Conservation (phyloP, 2,888 invertebrate genomes). For the Agriopis marginaria region DNA sequence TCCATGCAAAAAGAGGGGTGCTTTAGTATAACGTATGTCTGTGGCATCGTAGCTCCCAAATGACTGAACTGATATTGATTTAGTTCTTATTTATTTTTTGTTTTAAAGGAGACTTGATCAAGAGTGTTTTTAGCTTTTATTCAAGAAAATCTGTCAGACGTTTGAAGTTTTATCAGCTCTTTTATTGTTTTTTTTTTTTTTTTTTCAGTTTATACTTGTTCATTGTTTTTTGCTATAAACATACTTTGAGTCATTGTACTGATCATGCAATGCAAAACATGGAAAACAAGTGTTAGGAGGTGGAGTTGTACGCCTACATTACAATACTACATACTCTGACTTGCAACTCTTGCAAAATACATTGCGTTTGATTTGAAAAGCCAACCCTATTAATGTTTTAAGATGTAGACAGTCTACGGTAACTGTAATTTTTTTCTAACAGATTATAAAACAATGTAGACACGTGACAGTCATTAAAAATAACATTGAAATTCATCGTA, state of each 20-base stretch:
- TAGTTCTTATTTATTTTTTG: too few species aligned
- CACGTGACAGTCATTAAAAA: not conserved
- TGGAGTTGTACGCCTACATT: slow-evolving; percentile 38
- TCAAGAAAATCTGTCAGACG: too few species aligned
- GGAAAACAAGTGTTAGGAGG: slow-evolving; percentile 45
- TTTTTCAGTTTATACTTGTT: too few species aligned
- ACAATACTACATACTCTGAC: slow-evolving; percentile 21
- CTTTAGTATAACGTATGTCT: too few species aligned
- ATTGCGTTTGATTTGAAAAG: slow-evolving; percentile 20
- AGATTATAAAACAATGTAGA: slow-evolving; percentile 9
- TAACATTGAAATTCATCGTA: not conserved
- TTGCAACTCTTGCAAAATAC: slow-evolving; percentile 19
- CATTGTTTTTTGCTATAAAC: too few species aligned
- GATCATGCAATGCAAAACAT: slow-evolving; percentile 39
- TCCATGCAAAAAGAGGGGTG: too few species aligned
- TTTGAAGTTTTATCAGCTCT: too few species aligned
- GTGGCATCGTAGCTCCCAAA: too few species aligned
- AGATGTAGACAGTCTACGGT: not conserved
- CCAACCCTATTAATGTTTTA: slow-evolving; percentile 28
- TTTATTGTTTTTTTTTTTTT: too few species aligned
- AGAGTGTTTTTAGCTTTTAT: too few species aligned
- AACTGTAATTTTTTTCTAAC: not conserved
- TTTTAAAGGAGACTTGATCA: too few species aligned
- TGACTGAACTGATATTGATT: too few species aligned
- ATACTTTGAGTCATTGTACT: slow-evolving; percentile 3